Conservation (phyloP, 2,797 vertebrate genomes). For the Betta splendens region DNA sequence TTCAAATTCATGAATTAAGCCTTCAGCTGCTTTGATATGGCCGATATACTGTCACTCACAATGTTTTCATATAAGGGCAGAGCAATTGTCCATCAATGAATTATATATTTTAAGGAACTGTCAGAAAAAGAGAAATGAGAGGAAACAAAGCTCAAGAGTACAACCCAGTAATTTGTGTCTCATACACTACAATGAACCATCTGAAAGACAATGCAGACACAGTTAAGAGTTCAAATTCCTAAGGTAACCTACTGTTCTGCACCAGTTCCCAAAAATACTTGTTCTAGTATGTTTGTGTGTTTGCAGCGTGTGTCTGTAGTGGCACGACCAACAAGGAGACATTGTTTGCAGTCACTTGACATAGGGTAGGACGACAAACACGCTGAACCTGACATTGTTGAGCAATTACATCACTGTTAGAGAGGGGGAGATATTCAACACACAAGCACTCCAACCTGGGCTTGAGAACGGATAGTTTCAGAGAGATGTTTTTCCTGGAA, state of each 20-base stretch:
- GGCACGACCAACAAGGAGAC: constrained; percentile 63
- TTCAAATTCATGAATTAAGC: constrained; percentile 28
- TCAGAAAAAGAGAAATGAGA: constrained; percentile 46
- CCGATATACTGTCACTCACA: too few relatives aligned
- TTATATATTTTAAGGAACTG: constrained; percentile 54
- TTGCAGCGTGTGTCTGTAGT: constrained; percentile 39
- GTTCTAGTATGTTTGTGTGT: constrained; percentile 48
- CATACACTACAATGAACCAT: constrained; percentile 6
- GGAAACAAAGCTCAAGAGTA: too few relatives aligned
- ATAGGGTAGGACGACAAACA: constrained; percentile 74
- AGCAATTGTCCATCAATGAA: constrained; percentile 38
- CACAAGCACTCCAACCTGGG: constrained; percentile 89
- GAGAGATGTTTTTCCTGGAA: constrained; percentile 92
- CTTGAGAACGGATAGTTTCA: constrained; percentile 94
- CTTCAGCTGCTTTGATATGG: constrained; percentile 12
- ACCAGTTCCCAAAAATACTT: too few relatives aligned
- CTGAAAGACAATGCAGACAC: too few relatives aligned
- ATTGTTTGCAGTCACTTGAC: constrained; percentile 76
- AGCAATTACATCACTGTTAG: constrained; percentile 73
- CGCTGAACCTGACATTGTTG: constrained; percentile 73
- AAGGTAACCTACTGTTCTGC: too few relatives aligned
- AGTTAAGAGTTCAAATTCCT: too few relatives aligned
- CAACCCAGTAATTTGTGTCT: constrained; percentile 23
- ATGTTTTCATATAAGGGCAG: constrained; percentile 19
- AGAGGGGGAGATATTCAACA: constrained; percentile 63